phyloP scores from a whole-genome alignment of 2,113 vertebrate genomes.

The Nerophis lumbriciformis region DNA sequence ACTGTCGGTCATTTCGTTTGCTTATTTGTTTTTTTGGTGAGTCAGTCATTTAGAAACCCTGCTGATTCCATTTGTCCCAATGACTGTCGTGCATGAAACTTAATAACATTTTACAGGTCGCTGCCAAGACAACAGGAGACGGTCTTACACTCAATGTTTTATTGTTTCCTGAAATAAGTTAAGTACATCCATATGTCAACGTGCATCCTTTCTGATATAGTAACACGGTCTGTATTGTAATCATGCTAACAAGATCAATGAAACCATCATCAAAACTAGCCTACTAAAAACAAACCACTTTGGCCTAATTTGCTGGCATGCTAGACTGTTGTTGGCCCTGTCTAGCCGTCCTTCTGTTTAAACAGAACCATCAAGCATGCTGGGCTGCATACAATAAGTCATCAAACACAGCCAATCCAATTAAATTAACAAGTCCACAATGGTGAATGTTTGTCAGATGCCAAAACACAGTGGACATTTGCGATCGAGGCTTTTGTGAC shows the following conservation, averaged over 20 bases:
- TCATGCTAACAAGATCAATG: neutral
- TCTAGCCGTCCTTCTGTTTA: neutral
- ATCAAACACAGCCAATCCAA: neutral
- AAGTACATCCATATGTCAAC: neutral
- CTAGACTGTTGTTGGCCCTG: neutral
- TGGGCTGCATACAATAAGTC: neutral
- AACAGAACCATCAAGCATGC: neutral
- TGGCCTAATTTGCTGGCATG: neutral
- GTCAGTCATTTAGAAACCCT: neutral
- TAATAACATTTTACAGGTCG: too few species aligned
- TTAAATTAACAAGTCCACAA: neutral
- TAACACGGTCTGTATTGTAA: neutral
- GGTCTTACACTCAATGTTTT: too few species aligned
- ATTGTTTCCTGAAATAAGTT: too few species aligned
- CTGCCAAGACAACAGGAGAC: too few species aligned
- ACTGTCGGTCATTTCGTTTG: too few species aligned
- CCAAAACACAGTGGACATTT: neutral
- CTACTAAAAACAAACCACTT: neutral
- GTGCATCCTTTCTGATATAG: neutral
- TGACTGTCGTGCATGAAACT: too few species aligned
- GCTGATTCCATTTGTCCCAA: too few species aligned
- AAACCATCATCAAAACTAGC: neutral
- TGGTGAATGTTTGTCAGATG: neutral
- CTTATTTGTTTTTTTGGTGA: neutral
- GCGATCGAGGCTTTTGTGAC: neutral